Base-by-base conservation (phyloP, 2,113 vertebrate species). In the Cygnus buccinator region DNA sequence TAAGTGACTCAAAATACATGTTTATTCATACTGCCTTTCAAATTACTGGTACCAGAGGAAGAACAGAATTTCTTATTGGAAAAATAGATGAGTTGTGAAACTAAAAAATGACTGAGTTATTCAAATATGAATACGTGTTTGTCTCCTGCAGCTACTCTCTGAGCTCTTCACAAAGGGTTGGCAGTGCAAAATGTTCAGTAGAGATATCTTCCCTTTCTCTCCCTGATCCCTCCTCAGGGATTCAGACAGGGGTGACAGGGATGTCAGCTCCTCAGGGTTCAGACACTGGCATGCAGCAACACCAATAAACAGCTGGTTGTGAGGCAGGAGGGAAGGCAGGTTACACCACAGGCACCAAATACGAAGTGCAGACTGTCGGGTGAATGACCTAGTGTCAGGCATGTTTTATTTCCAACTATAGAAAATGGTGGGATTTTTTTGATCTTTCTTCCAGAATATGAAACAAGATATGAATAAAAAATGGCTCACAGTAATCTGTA, bases 61-160 rank as follows among this genome's bases (percentile, higher is more conserved):
- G 61, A 46, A 3, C n/a, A 50, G 6, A 4, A 33, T 67, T 80
- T 67, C 46, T 66, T 33, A 62, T 57, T 25, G 75, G 72, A 80
- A 75, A 87, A 84, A 87, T 11, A 93, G 41, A 50, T 88, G 28
- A 87, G 14, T 78, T 66, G 52, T 84, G 58, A 87, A 93, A 79
- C 44, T 50, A 20, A 84, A 86, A 67, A 84, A 55, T 39, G 16
- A 13, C 39, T 13, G 50, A 80, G 31, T 18, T 90, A 68, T 70
- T 80, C 67, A 79, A 71, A 48, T 83, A 52, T 2, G 4, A 65
- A 22, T n/a, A 59, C 0, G 0, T n/a, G 4, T 67, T 83, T 18
- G 65, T 81, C 13, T 77, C 11, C 28, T 66, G 41, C 19, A 74
- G 31, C 44, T 80, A 4, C 39, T 62, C 26, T n/a, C 41, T 50